Percentiles rank a stretch among this genome's conserved stretches.
Evolutionary conservation across 2,888 invertebrate species (phyloP).

Genomic region (Polydrusus pterygomalis): DNA sequence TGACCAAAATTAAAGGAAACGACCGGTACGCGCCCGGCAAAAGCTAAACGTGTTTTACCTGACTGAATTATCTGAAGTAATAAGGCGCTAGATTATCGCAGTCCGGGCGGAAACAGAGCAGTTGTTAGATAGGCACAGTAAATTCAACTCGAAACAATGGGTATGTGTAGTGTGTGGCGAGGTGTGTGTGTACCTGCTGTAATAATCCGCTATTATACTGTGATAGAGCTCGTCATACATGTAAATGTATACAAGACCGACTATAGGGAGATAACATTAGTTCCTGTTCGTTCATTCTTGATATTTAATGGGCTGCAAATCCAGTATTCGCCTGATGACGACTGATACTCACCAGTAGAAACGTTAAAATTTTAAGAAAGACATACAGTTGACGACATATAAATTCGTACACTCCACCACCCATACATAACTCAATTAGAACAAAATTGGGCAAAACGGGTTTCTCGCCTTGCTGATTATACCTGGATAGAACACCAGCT

Average conservation of each 20-base stretch:
- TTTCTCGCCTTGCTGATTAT: no score
- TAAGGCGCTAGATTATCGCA: slow-evolving; percentile 23
- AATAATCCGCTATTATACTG: neutral
- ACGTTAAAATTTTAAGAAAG: neutral
- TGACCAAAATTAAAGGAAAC: no score
- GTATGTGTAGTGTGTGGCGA: neutral
- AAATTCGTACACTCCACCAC: no score
- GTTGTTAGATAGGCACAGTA: slow-evolving; percentile 18
- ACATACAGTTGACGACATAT: no score
- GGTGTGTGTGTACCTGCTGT: slow-evolving; percentile 5
- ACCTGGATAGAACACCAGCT: no score
- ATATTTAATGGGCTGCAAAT: neutral
- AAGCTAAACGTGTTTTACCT: slow-evolving; percentile 23
- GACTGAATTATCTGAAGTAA: slow-evolving; percentile 26
- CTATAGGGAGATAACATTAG: slow-evolving; percentile 4
- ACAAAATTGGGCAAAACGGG: no score
- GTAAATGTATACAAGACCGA: slow-evolving; percentile 9
- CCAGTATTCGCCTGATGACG: neutral
- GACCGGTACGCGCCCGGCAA: neutral
- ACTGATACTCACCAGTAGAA: neutral
- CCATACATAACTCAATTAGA: no score
- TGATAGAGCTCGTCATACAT: slow-evolving; percentile 15
- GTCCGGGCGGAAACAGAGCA: slow-evolving; percentile 24
- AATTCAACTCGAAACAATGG: slow-evolving; percentile 19
- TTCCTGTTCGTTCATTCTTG: neutral